Evolutionary conservation across 1,140 invertebrate genomes (phyloP), one percentile per base, ranked within the genome.

Genomic region (Drosophila burlai): DNA sequence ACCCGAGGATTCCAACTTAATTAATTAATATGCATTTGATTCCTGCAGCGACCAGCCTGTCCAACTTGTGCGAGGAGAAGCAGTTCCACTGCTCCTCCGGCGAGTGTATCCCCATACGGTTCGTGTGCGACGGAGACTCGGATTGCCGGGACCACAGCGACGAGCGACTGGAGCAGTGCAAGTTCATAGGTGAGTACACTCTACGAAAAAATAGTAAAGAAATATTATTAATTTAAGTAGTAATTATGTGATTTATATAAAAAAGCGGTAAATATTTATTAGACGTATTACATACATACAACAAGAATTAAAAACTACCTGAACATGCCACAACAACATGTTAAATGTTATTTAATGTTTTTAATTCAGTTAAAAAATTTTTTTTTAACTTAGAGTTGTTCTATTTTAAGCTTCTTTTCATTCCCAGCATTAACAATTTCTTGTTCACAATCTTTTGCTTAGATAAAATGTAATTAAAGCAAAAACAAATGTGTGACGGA

Each of bases 71-170:
- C 93, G 94, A 95, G 5, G 91, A 95, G 78, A 95, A 95, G 91
- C 96, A 97, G 84, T 97, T 97, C 91, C 94, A 94, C 80, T 97
- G 97, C 93, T 94, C 92, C 59, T 96, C 96, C 81, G 96, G 96
- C 72, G 95, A 95, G 80, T 98, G 97, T 93, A 97, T 98, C 93
- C 96, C 97, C 5, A 93, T 95, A 59, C 93, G 96, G 79, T 98
- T 96, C 95, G 94, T 95, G 43, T 97, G 97, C 87, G 97, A 97
- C 80, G 95, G 95, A 42, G 94, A 95, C 50, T 94, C 96, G 75
- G 97, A 98, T 92, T 97, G 97, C 92, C 94, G 93, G 36, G 97
- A 97, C 93, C 95, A 95, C 75, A 96, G 96, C 11, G 97, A 98
- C 92, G 97, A 98, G 93, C 94, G 93, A 80, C 93, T 94, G 21